Conservation (phyloP, 2,113 vertebrate genomes). For the Piliocolobus tephrosceles region DNA sequence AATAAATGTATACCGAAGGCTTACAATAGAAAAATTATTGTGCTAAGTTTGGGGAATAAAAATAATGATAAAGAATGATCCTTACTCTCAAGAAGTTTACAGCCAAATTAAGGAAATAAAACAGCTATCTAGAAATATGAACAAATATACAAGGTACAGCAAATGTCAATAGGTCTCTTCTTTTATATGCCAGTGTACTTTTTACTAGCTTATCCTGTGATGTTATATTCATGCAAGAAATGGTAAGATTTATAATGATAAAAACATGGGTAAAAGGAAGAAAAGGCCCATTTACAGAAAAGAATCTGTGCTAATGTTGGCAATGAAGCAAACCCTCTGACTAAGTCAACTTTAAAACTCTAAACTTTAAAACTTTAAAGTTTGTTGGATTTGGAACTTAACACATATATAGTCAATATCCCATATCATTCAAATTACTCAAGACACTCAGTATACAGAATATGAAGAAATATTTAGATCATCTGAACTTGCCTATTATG, state of each 20-base stretch:
- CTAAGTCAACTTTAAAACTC: background rate
- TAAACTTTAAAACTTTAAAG: background rate
- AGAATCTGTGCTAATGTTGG: background rate
- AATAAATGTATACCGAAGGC: conserved; percentile 1
- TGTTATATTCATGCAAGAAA: background rate
- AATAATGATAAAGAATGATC: background rate
- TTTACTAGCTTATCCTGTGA: background rate
- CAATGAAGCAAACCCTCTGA: background rate
- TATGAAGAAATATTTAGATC: background rate
- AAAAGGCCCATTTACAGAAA: background rate
- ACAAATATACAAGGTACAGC: background rate
- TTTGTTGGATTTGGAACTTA: background rate
- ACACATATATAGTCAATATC: background rate
- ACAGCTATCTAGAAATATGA: background rate
- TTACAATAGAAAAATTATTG: background rate
- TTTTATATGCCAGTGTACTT: background rate
- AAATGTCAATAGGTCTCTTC: background rate
- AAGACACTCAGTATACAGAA: background rate
- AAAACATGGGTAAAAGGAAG: background rate
- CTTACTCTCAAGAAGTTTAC: background rate
- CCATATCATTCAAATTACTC: background rate
- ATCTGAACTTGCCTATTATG: background rate
- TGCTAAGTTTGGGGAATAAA: background rate
- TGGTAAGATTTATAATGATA: background rate
- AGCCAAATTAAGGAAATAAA: conserved; percentile 41